Percentiles rank a stretch among this genome's conserved stretches.
Conservation (phyloP, 2,113 vertebrate genomes). For the Myotis davidii region DNA sequence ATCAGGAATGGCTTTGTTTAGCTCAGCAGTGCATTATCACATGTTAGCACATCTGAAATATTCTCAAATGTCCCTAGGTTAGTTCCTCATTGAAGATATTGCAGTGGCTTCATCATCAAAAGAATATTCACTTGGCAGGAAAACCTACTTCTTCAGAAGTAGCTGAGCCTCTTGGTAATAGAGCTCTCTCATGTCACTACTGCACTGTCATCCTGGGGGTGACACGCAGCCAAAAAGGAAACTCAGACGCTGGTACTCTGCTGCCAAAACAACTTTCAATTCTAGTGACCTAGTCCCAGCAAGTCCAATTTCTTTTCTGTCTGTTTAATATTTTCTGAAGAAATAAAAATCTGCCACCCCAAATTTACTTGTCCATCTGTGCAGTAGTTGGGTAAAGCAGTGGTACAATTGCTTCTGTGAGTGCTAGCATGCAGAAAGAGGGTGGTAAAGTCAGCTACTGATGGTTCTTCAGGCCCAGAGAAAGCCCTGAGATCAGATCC, state of each 20-base stretch:
- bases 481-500: background rate
- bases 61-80: background rate
- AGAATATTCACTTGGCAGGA: constrained; percentile 42
- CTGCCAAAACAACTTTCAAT: background rate
- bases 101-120: background rate
- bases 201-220: background rate
- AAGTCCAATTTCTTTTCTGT: background rate
- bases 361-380: background rate
- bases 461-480: background rate
- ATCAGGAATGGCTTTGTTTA: background rate
- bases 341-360: background rate
- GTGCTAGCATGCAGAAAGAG: background rate
- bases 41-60: constrained; percentile 31
- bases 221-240: background rate
- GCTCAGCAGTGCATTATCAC: constrained; percentile 4
- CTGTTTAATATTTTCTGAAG: background rate
- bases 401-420: background rate
- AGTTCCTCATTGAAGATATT: background rate
- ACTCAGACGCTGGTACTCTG: background rate
- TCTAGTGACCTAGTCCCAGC: background rate
- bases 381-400: background rate
- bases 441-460: background rate
- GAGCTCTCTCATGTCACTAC: background rate
- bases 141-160: constrained; percentile 38
- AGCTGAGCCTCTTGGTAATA: background rate